These are phyloP conservation scores for Propithecus coquereli DNA, from an alignment of 2,113 vertebrate genomes.

Conservation along the genomic window DNA sequence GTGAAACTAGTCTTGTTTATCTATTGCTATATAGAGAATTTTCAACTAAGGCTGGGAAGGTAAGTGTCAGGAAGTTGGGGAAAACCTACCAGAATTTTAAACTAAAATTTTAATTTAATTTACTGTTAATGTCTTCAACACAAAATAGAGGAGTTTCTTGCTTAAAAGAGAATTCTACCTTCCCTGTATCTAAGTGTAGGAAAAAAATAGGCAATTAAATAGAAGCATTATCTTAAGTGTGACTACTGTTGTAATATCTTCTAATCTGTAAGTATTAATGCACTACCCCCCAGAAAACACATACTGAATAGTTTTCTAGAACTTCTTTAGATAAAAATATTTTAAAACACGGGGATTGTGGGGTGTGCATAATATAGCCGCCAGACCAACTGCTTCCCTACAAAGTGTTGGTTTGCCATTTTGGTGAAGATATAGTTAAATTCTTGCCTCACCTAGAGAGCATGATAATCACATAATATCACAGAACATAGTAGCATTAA, in stretches of 20 bases:
- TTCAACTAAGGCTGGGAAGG: background rate
- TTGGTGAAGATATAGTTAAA: background rate
- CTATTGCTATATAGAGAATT: background rate
- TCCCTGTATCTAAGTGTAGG: background rate
- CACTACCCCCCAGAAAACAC: background rate
- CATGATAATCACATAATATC: background rate
- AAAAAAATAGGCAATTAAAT: background rate
- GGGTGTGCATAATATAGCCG: background rate
- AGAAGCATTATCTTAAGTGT: background rate
- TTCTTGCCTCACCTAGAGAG: background rate
- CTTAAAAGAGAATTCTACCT: slow-evolving; percentile 9
- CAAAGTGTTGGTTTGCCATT: background rate
- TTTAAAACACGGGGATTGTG: background rate
- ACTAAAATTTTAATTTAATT: background rate
- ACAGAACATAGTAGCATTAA: background rate
- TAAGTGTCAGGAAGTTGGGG: background rate
- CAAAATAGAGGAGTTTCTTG: background rate
- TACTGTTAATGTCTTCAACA: background rate
- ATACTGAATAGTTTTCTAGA: background rate
- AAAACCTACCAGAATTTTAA: background rate
- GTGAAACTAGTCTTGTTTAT: background rate
- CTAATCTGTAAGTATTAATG: background rate
- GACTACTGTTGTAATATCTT: background rate
- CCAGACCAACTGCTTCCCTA: background rate
- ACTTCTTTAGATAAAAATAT: background rate